Conservation (phyloP, 2,113 vertebrate species). For the Paramormyrops kingsleyae region DNA sequence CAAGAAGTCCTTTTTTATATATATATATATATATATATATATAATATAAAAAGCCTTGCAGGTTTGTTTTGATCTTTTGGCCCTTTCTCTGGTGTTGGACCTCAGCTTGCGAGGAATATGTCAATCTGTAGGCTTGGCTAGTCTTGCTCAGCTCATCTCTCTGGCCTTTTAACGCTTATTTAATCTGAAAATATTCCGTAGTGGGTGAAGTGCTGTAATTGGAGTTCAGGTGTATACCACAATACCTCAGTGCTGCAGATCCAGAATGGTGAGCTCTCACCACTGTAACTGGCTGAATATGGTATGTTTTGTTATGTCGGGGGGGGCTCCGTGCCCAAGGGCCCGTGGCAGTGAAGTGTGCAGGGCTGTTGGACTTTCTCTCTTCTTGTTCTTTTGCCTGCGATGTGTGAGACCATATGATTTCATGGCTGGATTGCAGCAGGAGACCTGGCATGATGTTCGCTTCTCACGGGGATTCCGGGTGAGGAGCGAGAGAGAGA, state of each 20-base stretch:
- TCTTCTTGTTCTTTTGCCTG: background rate
- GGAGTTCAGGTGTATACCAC: background rate
- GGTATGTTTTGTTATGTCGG: background rate
- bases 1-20: background rate
- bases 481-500: background rate
- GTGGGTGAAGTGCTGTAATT: background rate
- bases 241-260: background rate
- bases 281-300: background rate
- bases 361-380: too few species aligned
- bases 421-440: background rate
- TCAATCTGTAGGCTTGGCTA: background rate
- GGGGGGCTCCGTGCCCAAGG: background rate
- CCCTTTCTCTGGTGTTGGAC: background rate
- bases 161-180: background rate
- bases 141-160: background rate
- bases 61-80: background rate
- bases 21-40: background rate
- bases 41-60: too few species aligned
- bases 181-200: background rate
- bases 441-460: background rate
- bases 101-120: background rate
- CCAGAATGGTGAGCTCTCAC: background rate
- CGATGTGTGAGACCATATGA: background rate
- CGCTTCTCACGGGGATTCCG: background rate
- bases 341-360: background rate